Conservation (phyloP, 2,888 invertebrate species). For the Mesorhabditis sp. region DNA sequence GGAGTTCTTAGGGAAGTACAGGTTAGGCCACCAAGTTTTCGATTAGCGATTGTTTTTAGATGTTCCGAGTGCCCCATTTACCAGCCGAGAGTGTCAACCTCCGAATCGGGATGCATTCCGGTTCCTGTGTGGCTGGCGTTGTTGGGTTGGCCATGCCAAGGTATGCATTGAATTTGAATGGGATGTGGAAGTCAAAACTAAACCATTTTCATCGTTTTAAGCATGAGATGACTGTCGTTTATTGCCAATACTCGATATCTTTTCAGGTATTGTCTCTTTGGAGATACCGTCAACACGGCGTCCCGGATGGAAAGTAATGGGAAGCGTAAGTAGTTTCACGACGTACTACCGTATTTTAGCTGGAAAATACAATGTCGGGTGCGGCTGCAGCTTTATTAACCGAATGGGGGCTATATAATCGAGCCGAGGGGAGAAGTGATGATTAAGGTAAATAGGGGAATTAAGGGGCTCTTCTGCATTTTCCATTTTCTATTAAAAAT, state of each 20-base stretch:
- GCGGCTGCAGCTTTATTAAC: constrained; percentile 46
- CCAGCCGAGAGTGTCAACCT: constrained; percentile 45
- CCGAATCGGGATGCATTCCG: constrained; percentile 40
- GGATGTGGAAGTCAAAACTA: too few relatives aligned
- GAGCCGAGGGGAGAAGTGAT: constrained; percentile 53
- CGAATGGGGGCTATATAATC: constrained; percentile 51
- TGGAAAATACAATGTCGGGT: constrained; percentile 53
- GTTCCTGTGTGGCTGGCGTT: constrained; percentile 42
- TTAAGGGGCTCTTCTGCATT: too few relatives aligned
- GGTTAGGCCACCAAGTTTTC: not conserved
- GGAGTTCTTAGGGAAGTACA: constrained; percentile 19
- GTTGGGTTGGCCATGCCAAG: constrained; percentile 47
- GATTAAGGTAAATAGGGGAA: constrained; percentile 31
- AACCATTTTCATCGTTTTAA: not conserved
- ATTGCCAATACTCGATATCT: not conserved
- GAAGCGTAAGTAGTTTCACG: constrained; percentile 36
- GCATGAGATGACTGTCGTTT: not conserved
- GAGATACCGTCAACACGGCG: constrained; percentile 53
- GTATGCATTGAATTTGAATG: not conserved
- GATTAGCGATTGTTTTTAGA: not conserved
- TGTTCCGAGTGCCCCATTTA: constrained; percentile 47
- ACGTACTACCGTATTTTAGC: constrained; percentile 28
- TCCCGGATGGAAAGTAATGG: constrained; percentile 52
- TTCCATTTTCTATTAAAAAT: too few relatives aligned
- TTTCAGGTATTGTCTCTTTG: constrained; percentile 48